Percentiles rank a stretch among this genome's conserved stretches.
Evolutionary conservation across 2,888 invertebrate species (phyloP).

Genomic region (Sympetrum striolatum): DNA sequence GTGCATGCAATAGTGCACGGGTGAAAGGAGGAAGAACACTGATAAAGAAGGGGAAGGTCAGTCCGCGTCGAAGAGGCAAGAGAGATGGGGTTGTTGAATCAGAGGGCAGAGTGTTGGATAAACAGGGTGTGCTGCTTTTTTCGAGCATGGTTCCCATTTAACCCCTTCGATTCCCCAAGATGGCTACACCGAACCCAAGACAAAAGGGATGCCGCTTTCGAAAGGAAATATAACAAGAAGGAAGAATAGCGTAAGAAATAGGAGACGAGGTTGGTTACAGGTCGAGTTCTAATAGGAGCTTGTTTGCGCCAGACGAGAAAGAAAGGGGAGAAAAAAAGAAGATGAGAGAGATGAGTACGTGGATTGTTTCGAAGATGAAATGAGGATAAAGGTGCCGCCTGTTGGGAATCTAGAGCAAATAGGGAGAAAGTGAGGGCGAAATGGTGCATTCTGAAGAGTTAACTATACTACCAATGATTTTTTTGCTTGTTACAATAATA

Average conservation of each 20-base stretch:
- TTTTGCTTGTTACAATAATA: too few species aligned
- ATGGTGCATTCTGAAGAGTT: not conserved
- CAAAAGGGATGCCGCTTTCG: not conserved
- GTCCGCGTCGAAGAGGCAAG: not conserved
- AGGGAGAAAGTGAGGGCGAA: not conserved
- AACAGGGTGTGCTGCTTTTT: not conserved
- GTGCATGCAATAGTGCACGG: not conserved
- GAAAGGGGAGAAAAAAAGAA: not conserved
- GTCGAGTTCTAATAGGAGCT: not conserved
- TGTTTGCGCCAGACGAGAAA: not conserved
- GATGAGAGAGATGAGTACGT: not conserved
- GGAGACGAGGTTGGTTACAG: not conserved
- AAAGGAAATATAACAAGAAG: not conserved
- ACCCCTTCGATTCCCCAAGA: not conserved
- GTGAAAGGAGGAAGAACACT: conserved; percentile 28
- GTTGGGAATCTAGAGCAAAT: not conserved
- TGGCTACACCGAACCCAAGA: not conserved
- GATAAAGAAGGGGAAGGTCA: not conserved
- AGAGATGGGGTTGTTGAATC: not conserved
- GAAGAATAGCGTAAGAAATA: not conserved
- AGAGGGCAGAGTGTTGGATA: not conserved
- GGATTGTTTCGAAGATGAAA: not conserved
- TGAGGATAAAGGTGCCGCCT: not conserved
- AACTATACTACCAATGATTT: too few species aligned
- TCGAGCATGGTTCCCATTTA: not conserved